These are phyloP conservation scores for Camelus bactrianus DNA, from an alignment of 2,113 vertebrate genomes.

Conservation along the genomic window DNA sequence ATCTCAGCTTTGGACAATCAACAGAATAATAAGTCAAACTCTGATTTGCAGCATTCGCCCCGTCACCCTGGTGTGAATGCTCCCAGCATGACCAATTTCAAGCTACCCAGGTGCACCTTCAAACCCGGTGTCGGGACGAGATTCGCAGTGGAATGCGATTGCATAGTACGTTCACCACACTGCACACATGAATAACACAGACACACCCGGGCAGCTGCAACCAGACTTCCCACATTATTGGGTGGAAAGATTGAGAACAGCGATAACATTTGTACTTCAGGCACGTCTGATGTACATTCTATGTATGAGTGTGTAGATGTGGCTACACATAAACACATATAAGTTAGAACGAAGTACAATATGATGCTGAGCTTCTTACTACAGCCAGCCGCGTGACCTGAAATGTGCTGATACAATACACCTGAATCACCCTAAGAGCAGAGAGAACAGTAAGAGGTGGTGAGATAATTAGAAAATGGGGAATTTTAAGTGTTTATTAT, in stretches of 20 bases:
- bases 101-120: not conserved
- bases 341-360: not conserved
- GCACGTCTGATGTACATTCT: not conserved
- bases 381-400: not conserved
- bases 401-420: not conserved
- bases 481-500: not conserved
- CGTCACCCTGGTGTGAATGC: not conserved
- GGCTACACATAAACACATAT: not conserved
- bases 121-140: not conserved
- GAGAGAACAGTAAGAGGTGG: not conserved
- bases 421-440: not conserved
- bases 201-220: not conserved
- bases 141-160: not conserved
- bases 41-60: not conserved
- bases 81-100: not conserved
- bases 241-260: not conserved
- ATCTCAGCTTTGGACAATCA: not conserved
- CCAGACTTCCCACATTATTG: not conserved
- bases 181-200: not conserved
- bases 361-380: not conserved
- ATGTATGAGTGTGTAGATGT: not conserved
- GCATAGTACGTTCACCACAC: not conserved
- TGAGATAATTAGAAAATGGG: not conserved
- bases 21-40: constrained; percentile 28
- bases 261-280: not conserved